A percentile compares a stretch with the other conserved stretches of the same genome.
phyloP scores from a whole-genome alignment of 2,113 vertebrate genomes.

The Morone chrysops region DNA sequence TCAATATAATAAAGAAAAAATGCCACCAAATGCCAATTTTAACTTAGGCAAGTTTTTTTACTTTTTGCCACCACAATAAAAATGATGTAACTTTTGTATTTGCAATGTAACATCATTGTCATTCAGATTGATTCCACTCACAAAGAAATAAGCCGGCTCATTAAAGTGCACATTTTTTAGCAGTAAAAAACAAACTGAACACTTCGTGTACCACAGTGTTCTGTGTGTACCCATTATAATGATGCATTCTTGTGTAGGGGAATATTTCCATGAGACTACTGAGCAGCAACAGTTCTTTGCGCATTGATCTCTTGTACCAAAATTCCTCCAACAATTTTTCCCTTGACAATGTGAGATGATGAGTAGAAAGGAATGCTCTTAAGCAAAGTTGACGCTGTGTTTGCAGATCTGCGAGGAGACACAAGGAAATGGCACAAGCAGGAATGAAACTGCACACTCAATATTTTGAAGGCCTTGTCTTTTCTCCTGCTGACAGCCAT shows the following conservation, averaged over 20 bases:
- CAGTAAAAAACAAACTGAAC: neutral
- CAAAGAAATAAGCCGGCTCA: neutral
- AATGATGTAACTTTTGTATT: neutral
- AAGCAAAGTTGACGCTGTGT: neutral
- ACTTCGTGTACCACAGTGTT: neutral
- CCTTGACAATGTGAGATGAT: neutral
- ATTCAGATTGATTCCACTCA: neutral
- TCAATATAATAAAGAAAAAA: neutral
- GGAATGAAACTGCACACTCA: neutral
- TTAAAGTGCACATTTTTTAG: neutral
- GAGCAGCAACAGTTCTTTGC: conserved; percentile 7
- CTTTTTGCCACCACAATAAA: neutral
- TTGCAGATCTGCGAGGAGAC: neutral
- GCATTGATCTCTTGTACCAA: conserved; percentile 2
- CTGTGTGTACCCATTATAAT: conserved; percentile 17
- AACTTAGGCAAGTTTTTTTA: neutral
- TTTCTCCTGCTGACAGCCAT: neutral
- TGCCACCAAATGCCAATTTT: neutral
- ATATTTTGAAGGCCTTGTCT: neutral
- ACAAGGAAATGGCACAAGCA: neutral
- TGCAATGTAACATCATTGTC: neutral
- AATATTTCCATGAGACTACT: neutral
- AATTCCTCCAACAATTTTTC: neutral
- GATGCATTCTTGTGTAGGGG: neutral
- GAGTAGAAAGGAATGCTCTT: neutral